Percentiles rank a stretch among this genome's conserved stretches.
Evolutionary conservation across 2,888 invertebrate species (phyloP).

Genomic region (Slavum lentiscoides): DNA sequence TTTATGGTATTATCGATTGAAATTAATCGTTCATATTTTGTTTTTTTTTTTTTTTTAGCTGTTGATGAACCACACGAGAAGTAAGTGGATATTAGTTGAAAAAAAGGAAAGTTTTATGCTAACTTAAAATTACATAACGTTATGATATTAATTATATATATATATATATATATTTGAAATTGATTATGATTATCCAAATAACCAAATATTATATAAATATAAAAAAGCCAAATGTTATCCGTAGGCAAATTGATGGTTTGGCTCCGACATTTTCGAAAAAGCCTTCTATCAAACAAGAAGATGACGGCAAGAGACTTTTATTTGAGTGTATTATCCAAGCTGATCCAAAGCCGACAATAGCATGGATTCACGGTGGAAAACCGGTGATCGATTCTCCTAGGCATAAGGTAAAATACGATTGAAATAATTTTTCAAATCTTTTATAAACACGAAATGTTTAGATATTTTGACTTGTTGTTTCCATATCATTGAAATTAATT

Average conservation of each 20-base stretch:
- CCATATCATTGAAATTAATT: too few relatives aligned
- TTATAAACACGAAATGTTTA: too few relatives aligned
- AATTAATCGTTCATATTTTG: constrained; percentile 18
- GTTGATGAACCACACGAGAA: constrained; percentile 94
- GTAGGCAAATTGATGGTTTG: constrained; percentile 94
- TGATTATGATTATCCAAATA: too few relatives aligned
- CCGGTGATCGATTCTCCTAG: constrained; percentile 79
- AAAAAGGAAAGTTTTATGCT: too few relatives aligned
- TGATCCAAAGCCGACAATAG: constrained; percentile 84
- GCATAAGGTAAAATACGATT: constrained; percentile 71
- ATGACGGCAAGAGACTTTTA: constrained; percentile 89
- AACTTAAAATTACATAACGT: not conserved
- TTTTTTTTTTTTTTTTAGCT: constrained; percentile 69
- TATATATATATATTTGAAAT: not conserved
- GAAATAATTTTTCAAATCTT: not conserved
- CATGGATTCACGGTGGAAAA: constrained; percentile 87
- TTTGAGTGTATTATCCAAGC: constrained; percentile 95
- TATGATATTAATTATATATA: not conserved
- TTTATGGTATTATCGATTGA: too few relatives aligned
- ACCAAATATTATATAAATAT: too few relatives aligned
- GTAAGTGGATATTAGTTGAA: constrained; percentile 67
- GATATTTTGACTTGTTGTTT: too few relatives aligned
- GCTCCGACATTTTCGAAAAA: constrained; percentile 98
- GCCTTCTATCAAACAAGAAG: constrained; percentile 95
- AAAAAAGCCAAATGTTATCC: constrained; percentile 56